These are phyloP conservation scores for Montipora capricornis DNA, from an alignment of 64 coral and sea anemone species.

Conservation along the genomic window DNA sequence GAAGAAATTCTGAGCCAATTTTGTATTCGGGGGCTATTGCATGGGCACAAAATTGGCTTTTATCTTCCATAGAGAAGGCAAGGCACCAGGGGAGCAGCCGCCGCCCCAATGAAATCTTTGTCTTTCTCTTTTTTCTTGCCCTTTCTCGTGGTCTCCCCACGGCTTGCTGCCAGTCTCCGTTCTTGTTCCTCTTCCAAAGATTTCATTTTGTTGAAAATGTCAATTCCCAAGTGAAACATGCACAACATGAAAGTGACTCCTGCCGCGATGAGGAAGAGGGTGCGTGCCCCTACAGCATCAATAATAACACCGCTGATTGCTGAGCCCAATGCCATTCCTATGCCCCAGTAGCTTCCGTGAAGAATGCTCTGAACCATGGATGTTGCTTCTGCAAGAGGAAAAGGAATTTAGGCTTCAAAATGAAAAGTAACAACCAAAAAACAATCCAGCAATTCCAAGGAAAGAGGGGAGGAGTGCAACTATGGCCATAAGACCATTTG, in stretches of 20 bases:
- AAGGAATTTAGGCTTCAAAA: neutral
- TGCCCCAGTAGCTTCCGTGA: slow-evolving; percentile 89
- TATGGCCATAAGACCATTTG: neutral
- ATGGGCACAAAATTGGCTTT: neutral
- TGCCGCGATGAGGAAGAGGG: slow-evolving; percentile 65
- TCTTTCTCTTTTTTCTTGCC: slow-evolving; percentile 21
- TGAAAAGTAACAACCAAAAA: neutral
- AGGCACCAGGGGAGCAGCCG: slow-evolving; percentile 90
- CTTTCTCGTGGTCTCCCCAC: slow-evolving; percentile 16
- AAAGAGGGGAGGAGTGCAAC: no score
- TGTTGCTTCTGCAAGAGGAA: slow-evolving; percentile 54
- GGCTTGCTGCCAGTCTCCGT: neutral
- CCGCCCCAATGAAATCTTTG: slow-evolving; percentile 79
- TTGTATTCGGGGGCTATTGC: neutral
- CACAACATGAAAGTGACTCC: slow-evolving; percentile 59
- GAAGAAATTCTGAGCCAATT: neutral
- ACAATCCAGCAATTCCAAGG: no score
- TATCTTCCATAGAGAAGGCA: slow-evolving; percentile 88
- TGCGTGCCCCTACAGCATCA: slow-evolving; percentile 47
- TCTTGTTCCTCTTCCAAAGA: slow-evolving; percentile 61
- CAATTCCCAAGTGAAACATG: slow-evolving; percentile 63
- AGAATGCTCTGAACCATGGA: slow-evolving; percentile 89
- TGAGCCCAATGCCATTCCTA: slow-evolving; percentile 87
- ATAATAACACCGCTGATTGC: slow-evolving; percentile 82
- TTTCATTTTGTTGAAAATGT: slow-evolving; percentile 65